Conservation (phyloP, 2,888 invertebrate species). For the Phorcus lineatus region DNA sequence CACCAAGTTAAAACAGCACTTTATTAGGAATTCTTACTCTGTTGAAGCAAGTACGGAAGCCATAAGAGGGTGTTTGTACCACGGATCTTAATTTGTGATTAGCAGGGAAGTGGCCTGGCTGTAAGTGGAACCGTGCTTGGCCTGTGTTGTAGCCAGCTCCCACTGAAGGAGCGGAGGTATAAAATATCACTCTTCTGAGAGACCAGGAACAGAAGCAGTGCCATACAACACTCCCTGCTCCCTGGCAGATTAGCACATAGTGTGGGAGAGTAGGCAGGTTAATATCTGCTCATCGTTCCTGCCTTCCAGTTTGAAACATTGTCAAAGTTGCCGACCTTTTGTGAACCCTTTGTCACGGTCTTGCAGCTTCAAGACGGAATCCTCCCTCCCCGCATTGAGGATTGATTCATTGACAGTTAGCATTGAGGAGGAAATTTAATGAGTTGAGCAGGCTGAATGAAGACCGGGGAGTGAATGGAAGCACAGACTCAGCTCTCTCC, state of each 20-base stretch:
- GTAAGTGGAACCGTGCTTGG: no score
- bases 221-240: neutral
- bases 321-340: neutral
- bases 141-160: neutral
- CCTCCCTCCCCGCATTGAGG: neutral
- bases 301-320: neutral
- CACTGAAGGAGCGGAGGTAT: neutral
- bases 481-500: neutral
- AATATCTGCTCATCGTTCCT: neutral
- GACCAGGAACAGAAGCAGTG: neutral
- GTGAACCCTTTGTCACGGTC: neutral
- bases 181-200: neutral
- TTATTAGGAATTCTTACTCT: no score
- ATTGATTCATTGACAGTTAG: constrained; percentile 8
- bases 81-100: no score
- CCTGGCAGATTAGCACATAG: neutral
- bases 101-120: no score
- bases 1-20: no score
- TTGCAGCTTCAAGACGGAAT: neutral
- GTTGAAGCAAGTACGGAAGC: no score
- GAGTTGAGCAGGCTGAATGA: neutral
- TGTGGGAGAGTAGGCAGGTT: neutral
- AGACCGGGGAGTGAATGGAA: neutral
- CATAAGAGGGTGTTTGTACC: no score
- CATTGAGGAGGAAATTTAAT: constrained; percentile 8